A percentile compares a stretch with the other conserved stretches of the same genome.
These are phyloP conservation scores for Eupeodes corollae DNA, from an alignment of 1,140 invertebrate genomes.

Conservation along the genomic window DNA sequence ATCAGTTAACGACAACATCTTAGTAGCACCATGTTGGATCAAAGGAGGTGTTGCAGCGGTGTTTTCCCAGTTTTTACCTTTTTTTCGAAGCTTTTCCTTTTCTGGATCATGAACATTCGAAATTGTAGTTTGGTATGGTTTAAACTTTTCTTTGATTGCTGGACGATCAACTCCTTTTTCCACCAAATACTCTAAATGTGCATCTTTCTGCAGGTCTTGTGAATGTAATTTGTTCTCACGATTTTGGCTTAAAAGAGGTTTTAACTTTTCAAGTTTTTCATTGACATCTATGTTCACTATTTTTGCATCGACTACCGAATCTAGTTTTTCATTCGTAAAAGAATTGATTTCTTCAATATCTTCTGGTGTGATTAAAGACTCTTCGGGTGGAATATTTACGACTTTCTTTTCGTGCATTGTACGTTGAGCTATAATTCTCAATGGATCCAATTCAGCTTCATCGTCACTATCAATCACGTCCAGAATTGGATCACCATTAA, in stretches of 20 bases:
- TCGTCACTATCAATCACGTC: conserved; percentile 51
- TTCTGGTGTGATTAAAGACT: conserved; percentile 46
- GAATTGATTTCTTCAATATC: conserved; percentile 47
- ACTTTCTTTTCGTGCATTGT: conserved; percentile 48
- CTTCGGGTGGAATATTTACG: conserved; percentile 41
- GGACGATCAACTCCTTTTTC: conserved; percentile 42
- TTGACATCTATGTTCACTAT: conserved; percentile 19
- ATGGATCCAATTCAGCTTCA: conserved; percentile 49
- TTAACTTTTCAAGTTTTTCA: conserved; percentile 9
- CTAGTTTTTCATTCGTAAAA: conserved; percentile 22
- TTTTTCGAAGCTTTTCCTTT: conserved; percentile 48
- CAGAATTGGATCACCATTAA: conserved; percentile 24
- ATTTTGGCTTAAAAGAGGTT: conserved; percentile 1
- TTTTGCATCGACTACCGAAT: conserved; percentile 14
- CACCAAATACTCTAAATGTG: conserved; percentile 48
- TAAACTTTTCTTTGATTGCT: conserved; percentile 40
- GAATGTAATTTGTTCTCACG: conserved; percentile 3
- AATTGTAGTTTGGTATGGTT: conserved; percentile 52
- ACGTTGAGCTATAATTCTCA: conserved; percentile 52
- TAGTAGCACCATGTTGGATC: conserved; percentile 26
- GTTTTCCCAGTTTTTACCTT: conserved; percentile 51
- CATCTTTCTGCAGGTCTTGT: conserved; percentile 27
- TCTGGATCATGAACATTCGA: conserved; percentile 48
- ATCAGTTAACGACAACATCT: conserved; percentile 27
- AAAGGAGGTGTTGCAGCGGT: conserved; percentile 57